These are phyloP conservation scores for Collichthys lucidus DNA, from an alignment of 2,113 vertebrate genomes.

Conservation along the genomic window DNA sequence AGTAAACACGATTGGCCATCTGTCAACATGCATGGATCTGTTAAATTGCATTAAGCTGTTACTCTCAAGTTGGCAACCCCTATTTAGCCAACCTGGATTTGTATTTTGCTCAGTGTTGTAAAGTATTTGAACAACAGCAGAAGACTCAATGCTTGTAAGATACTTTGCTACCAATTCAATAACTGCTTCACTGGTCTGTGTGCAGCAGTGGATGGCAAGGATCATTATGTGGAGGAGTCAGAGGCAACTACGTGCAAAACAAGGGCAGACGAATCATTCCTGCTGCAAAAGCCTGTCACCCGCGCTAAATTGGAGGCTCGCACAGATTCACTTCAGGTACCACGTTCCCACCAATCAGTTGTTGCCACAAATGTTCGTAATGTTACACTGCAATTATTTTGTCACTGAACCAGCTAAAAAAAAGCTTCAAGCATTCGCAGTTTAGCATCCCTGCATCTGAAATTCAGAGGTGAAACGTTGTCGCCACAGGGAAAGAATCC, in stretches of 20 bases:
- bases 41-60: constrained; percentile 51
- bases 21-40: constrained; percentile 29
- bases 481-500: constrained; percentile 81
- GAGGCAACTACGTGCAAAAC: constrained; percentile 89
- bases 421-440: background rate
- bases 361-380: background rate
- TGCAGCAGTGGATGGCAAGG: constrained; percentile 85
- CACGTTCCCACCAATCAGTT: background rate
- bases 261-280: constrained; percentile 88
- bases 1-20: constrained; percentile 20
- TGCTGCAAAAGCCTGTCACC: constrained; percentile 86
- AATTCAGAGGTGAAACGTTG: constrained; percentile 3
- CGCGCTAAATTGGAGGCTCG: constrained; percentile 87
- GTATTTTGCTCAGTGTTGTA: constrained; percentile 28
- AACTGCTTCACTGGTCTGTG: constrained; percentile 35
- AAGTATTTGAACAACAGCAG: constrained; percentile 43
- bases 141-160: background rate
- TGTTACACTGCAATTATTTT: constrained; percentile 2
- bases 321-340: constrained; percentile 88
- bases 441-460: background rate
- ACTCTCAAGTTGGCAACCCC: constrained; percentile 29
- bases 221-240: constrained; percentile 88
- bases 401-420: background rate
- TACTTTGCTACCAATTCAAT: background rate
- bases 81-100: constrained; percentile 24